Evolutionary conservation across 2,113 vertebrate species (phyloP).

Genomic region (Anas platyrhynchos): DNA sequence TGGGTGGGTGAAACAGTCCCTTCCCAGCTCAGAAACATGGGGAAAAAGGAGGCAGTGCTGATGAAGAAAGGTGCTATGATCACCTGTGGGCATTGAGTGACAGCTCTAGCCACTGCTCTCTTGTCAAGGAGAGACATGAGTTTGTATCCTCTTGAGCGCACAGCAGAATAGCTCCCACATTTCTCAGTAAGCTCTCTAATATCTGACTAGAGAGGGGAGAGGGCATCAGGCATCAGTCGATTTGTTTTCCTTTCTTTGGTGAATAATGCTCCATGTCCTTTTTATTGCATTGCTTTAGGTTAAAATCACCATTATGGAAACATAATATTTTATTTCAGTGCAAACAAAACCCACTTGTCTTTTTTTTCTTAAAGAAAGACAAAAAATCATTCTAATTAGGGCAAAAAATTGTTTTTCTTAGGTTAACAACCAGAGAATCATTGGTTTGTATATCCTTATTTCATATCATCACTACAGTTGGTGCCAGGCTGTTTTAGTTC

Average conservation of each 20-base stretch:
- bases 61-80: background rate
- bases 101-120: background rate
- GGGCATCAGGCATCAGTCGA: background rate
- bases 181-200: background rate
- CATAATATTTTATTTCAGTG: background rate
- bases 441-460: background rate
- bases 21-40: background rate
- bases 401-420: fast-evolving
- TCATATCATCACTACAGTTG: background rate
- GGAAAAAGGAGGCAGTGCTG: background rate
- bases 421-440: background rate
- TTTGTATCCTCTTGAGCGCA: background rate
- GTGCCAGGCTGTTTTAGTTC: background rate
- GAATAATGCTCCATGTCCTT: background rate
- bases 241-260: background rate
- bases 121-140: background rate
- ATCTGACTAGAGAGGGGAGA: background rate
- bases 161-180: background rate
- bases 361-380: background rate
- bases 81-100: fast-evolving
- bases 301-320: background rate
- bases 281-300: background rate
- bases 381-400: background rate
- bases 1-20: background rate
- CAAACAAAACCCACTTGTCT: background rate